These are phyloP conservation scores for Stegana nigrithorax DNA, from an alignment of 2,888 invertebrate species.

Conservation along the genomic window DNA sequence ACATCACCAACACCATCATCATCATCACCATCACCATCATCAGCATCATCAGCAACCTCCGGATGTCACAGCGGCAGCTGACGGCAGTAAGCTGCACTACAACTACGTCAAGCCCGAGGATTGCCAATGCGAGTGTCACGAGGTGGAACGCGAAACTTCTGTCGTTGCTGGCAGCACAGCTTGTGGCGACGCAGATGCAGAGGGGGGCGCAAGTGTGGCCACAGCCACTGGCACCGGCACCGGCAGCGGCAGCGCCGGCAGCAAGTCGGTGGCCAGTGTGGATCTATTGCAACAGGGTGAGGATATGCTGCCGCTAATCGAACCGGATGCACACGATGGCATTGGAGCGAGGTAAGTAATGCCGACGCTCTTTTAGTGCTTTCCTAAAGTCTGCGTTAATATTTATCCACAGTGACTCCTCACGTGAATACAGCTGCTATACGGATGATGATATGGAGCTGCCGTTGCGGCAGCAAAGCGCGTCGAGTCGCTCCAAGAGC, in stretches of 20 bases:
- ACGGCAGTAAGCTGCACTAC: constrained; percentile 70
- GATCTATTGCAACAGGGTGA: constrained; percentile 68
- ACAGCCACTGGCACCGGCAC: constrained; percentile 23
- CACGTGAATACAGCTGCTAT: constrained; percentile 72
- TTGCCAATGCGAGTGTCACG: constrained; percentile 89
- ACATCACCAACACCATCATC: constrained; percentile 17
- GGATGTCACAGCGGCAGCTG: constrained; percentile 31
- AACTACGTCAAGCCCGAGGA: constrained; percentile 89
- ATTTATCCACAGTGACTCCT: constrained; percentile 69
- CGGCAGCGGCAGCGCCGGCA: constrained; percentile 40
- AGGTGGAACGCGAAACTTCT: constrained; percentile 67
- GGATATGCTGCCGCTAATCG: constrained; percentile 71
- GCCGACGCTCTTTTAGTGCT: not conserved
- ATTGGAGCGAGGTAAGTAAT: constrained; percentile 58
- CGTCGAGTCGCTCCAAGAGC: constrained; percentile 39
- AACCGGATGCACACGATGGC: constrained; percentile 64
- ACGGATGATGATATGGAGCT: constrained; percentile 58
- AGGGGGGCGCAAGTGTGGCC: not conserved
- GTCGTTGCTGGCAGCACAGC: constrained; percentile 34
- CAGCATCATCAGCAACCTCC: constrained; percentile 36
- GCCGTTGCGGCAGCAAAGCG: constrained; percentile 42
- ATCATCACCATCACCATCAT: constrained; percentile 22
- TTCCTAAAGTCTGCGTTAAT: not conserved
- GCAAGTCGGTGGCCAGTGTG: constrained; percentile 57
- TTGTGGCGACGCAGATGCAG: constrained; percentile 29